Evolutionary conservation across 2,888 invertebrate species (phyloP), one percentile per base, ranked within the genome.

Genomic region (Drosophila phalerata): DNA sequence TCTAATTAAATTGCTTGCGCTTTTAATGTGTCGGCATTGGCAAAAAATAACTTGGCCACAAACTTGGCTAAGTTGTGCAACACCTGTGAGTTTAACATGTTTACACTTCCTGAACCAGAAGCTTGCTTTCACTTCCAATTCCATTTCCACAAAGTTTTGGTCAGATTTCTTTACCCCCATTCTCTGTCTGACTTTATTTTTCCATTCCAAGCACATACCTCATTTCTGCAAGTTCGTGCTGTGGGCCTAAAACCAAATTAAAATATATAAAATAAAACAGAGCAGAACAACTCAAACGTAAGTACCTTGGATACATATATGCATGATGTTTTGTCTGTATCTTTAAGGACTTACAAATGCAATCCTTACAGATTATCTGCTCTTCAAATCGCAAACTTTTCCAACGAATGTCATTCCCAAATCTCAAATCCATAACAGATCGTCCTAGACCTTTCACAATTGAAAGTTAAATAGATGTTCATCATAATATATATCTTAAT

Each of bases 161-260:
- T 51, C 76, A 52, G 34, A 55, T 64, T 53, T 49, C 48, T 55
- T 22, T 13, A 13, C n/a, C 25, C 22, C 42, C 47, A 48, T 63
- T 49, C 30, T 47, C 28, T 25, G 2, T 5, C 48, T 25, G 45
- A 8, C 43, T 63, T 42, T 52, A 47, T 52, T 67, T 86, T 81
- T 76, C 68, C 69, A 85, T 85, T 73, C 87, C 69, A 49, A 48
- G 82, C 84, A 85, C 85, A 85, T 81, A 85, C 74, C 78, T 80
- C 78, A 85, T 87, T 81, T 81, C 37, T 43, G 69, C 62, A 45
- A 42, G 57, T 48, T 64, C 22, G 34, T 56, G 66, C 42, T 49
- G 34, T 45, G 56, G 64, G 52, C 65, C 70, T 62, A 60, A 70
- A 65, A 61, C 62, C 38, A 51, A 22, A 22, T 22, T 22, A 22